phyloP scores from a whole-genome alignment of 2,888 invertebrate species.

The Hirtodrosophila duncani region DNA sequence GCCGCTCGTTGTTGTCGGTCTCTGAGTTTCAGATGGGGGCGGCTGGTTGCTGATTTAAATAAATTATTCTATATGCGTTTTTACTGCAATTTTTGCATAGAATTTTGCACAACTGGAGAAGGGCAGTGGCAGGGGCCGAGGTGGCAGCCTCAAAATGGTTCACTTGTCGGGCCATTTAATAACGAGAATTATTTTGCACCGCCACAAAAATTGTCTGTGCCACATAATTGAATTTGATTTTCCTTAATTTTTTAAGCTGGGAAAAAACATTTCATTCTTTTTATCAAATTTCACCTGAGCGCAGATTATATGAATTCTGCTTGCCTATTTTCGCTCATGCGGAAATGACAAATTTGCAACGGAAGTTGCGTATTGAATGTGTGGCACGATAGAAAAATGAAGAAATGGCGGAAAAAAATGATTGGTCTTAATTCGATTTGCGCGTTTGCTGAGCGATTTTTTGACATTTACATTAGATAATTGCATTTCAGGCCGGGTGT shows the following conservation, averaged over 20 bases:
- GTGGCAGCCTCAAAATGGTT: no score
- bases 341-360: slow-evolving; percentile 64
- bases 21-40: slow-evolving; percentile 50
- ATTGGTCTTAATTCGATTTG: slow-evolving; percentile 58
- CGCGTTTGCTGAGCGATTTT: slow-evolving; percentile 40
- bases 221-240: slow-evolving; percentile 52
- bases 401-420: slow-evolving; percentile 20
- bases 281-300: slow-evolving; percentile 53
- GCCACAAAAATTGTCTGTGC: slow-evolving; percentile 37
- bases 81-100: slow-evolving; percentile 39
- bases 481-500: slow-evolving; percentile 29
- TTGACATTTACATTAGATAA: slow-evolving; percentile 33
- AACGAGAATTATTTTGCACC: slow-evolving; percentile 32
- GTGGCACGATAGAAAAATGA: slow-evolving; percentile 13
- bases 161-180: slow-evolving; percentile 2
- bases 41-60: slow-evolving; percentile 63
- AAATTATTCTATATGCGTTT: slow-evolving; percentile 69
- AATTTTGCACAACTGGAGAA: slow-evolving; percentile 3
- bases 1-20: neutral
- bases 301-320: slow-evolving; percentile 4
- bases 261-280: slow-evolving; percentile 20
- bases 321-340: slow-evolving; percentile 35
- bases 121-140: neutral
- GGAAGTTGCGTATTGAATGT: slow-evolving; percentile 61
- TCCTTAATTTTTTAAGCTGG: slow-evolving; percentile 26